Evolutionary conservation across 2,113 vertebrate genomes (phyloP), one percentile per base, ranked within the genome.

Genomic region (Dipodomys stephensi): DNA sequence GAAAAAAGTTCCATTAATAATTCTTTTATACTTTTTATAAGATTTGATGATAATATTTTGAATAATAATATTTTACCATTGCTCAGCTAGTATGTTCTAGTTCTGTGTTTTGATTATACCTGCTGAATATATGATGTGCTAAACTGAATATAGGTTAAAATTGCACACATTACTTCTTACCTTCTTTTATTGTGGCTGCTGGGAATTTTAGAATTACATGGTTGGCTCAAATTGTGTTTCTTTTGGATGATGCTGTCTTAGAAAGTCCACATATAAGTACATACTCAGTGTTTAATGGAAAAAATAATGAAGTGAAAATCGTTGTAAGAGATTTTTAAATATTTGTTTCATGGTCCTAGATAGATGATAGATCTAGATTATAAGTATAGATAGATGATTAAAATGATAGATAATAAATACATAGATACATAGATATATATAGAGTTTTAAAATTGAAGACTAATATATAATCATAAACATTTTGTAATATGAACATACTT

Each of bases 281-380:
- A 69, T 72, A 69, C 32, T 74, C 49, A 35, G 69, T 25, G 3
- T 53, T 67, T 68, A 32, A 57, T 44, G 22, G 90, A 87, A 68
- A 30, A 83, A 60, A 71, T n/a, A 86, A 77, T 46, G 32, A 74
- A 30, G 12, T 60, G 27, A 88, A 10, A 4, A 57, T 91, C 13
- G 73, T 57, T 65, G 83, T 46, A 80, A 88, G 60, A 83, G 32
- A 84, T 69, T 93, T 60, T 64, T 25, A 88, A 74, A 68, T 88
- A 22, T 64, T 76, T 94, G 32, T 57, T 73, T 57, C 49, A 69
- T 44, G 19, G 60, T 64, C n/a, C 20, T 82, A 28, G 30, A 62
- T 62, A 62, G 49, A 49, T 49, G 60, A 62, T 62, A 62, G 12
- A 62, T 22, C 4, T 62, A 62, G 60, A 62, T 62, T 16, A 62